Base-by-base conservation (phyloP, 2,888 invertebrate genomes). In the Drosophila greeni region DNA sequence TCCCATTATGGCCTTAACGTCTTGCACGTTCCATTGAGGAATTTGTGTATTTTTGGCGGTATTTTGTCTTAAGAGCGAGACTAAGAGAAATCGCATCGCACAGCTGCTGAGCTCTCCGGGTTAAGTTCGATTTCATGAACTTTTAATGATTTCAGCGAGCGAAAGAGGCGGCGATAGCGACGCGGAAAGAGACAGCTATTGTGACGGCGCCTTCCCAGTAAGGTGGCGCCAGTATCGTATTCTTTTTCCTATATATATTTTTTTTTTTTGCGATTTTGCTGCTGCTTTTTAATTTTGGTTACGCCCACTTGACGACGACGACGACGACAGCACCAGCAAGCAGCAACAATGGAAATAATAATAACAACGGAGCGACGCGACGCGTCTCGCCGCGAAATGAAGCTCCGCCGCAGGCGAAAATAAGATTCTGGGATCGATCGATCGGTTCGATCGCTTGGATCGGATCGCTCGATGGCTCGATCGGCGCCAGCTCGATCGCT, bases 221-320 rank as follows among this genome's bases (percentile, higher is more conserved):
- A 86, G 86, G 86, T 86, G 86, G 86, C 87, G 87, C 86, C 87
- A 85, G 69, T 68, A 75, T 79, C 77, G 77, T 70, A 64, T 81
- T 72, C 29, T 47, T 54, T 54, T 82, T 37, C 33, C 26, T 16
- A 78, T 69, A 18, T 20, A 20, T 20, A 18, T 20, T 3, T 20
- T 20, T 20, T 45, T 53, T 53, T 33, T 82, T 37, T 33, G 37
- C 23, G 61, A 37, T 55, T 56, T 59, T 48, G 45, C 39, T 47
- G 65, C 52, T 52, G 56, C 36, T 62, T 64, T 48, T 57, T 55
- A 42, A 55, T 73, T 86, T 84, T 74, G 83, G 87, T 83, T 82
- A 86, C 86, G 86, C 87, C 86, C 81, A 84, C 86, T 85, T 77
- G 76, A 74, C 68, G 64, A 56, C 72, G 76, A 74, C 68, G 64